Evolutionary conservation across 2,797 vertebrate genomes (phyloP).

Genomic region (Sebastes jordani): DNA sequence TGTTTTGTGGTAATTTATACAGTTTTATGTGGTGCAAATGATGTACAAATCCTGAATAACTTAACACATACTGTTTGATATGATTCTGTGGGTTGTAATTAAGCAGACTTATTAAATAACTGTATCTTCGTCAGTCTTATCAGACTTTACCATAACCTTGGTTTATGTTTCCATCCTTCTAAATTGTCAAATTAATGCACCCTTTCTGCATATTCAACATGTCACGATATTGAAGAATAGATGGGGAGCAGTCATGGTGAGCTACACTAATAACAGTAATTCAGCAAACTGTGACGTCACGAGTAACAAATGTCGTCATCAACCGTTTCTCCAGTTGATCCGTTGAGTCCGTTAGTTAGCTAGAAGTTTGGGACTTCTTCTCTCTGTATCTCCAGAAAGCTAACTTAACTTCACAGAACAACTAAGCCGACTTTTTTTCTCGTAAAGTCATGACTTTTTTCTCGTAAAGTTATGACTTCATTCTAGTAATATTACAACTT

Average conservation of each 20-base stretch:
- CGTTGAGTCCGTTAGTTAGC: no score
- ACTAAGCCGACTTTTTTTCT: background rate
- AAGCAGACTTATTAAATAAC: background rate
- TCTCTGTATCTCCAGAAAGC: background rate
- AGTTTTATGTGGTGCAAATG: background rate
- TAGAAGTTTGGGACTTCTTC: background rate
- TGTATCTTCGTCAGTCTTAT: background rate
- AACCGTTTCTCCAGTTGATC: background rate
- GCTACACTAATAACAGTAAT: background rate
- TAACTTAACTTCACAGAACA: background rate
- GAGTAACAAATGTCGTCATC: background rate
- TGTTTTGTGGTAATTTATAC: background rate
- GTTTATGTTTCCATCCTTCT: background rate
- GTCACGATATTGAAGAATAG: background rate
- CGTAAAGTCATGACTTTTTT: no score
- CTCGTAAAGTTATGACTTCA: no score
- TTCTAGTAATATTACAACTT: no score
- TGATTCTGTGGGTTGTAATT: background rate
- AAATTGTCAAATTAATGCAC: background rate
- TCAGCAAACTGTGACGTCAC: background rate
- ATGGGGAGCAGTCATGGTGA: background rate
- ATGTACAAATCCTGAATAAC: background rate
- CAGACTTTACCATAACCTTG: background rate
- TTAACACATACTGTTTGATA: no score
- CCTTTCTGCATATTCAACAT: background rate